A percentile compares a stretch with the other conserved stretches of the same genome.
Conservation (phyloP, 1,140 invertebrate species). For the Acromyrmex charruanus region DNA sequence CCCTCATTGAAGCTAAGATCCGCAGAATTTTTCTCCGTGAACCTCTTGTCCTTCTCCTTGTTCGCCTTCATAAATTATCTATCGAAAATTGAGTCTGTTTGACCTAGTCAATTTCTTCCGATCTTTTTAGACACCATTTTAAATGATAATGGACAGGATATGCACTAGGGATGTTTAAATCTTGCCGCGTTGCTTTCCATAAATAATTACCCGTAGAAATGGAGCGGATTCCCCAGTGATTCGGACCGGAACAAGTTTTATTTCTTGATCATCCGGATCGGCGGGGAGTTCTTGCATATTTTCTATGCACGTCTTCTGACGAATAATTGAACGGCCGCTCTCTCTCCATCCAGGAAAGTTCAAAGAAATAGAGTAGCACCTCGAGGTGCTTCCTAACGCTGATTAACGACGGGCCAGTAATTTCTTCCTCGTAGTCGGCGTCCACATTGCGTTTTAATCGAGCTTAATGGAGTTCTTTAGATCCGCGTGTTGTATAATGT, state of each 20-base stretch:
- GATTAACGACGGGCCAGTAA: slow-evolving; percentile 45
- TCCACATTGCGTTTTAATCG: slow-evolving; percentile 53
- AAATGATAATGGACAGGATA: slow-evolving; percentile 71
- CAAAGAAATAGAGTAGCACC: slow-evolving; percentile 53
- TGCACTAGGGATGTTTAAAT: slow-evolving; percentile 74
- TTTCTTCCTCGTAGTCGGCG: slow-evolving; percentile 43
- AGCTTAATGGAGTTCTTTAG: slow-evolving; percentile 43
- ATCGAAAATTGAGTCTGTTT: slow-evolving; percentile 60
- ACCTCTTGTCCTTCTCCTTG: background rate
- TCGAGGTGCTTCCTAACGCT: slow-evolving; percentile 39
- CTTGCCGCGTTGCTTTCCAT: slow-evolving; percentile 72
- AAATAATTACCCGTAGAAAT: slow-evolving; percentile 75
- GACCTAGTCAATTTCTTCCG: slow-evolving; percentile 34
- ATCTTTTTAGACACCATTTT: slow-evolving; percentile 70
- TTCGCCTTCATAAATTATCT: slow-evolving; percentile 46
- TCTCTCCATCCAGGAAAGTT: slow-evolving; percentile 29
- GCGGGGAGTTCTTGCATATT: slow-evolving; percentile 46
- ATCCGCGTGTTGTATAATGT: slow-evolving; percentile 39
- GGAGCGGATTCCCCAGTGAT: slow-evolving; percentile 70
- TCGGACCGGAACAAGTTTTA: slow-evolving; percentile 56
- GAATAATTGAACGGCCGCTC: slow-evolving; percentile 31
- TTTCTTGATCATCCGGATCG: slow-evolving; percentile 57
- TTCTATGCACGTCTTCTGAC: slow-evolving; percentile 59
- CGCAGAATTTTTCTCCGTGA: background rate
- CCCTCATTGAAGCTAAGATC: background rate